Conservation (phyloP, 2,888 invertebrate genomes). For the Cerceris rybyensis region DNA sequence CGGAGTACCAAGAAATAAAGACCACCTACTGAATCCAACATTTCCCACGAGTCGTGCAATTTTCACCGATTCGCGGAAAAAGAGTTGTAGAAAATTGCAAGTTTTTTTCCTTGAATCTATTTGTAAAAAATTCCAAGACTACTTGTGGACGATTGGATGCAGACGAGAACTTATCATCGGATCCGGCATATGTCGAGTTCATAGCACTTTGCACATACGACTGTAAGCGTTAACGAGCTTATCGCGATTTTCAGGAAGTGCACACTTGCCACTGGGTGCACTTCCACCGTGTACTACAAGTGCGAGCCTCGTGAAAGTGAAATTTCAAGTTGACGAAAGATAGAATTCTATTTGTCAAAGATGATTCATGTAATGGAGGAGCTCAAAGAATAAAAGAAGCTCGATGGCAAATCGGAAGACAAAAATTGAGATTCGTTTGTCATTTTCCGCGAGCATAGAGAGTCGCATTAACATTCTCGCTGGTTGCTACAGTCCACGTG, state of each 20-base stretch:
- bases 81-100: too few relatives aligned
- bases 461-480: conserved; percentile 51
- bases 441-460: conserved; percentile 41
- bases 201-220: conserved; percentile 30
- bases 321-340: not conserved
- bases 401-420: not conserved
- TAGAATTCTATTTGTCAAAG: not conserved
- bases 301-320: not conserved
- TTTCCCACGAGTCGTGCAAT: conserved; percentile 46
- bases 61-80: conserved; percentile 27
- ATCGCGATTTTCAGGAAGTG: conserved; percentile 61
- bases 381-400: not conserved
- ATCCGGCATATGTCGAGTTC: conserved; percentile 29
- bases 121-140: too few relatives aligned
- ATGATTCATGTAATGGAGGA: not conserved
- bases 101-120: too few relatives aligned
- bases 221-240: conserved; percentile 35
- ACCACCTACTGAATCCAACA: conserved; percentile 21
- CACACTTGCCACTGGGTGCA: conserved; percentile 35
- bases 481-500: conserved; percentile 24
- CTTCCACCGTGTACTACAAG: not conserved
- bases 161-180: not conserved
- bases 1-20: conserved; percentile 39
- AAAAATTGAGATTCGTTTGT: conserved; percentile 33
- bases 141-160: not conserved